Evolutionary conservation across 2,888 invertebrate species (phyloP), one percentile per base, ranked within the genome.

Genomic region (Orthonevra nobilis): DNA sequence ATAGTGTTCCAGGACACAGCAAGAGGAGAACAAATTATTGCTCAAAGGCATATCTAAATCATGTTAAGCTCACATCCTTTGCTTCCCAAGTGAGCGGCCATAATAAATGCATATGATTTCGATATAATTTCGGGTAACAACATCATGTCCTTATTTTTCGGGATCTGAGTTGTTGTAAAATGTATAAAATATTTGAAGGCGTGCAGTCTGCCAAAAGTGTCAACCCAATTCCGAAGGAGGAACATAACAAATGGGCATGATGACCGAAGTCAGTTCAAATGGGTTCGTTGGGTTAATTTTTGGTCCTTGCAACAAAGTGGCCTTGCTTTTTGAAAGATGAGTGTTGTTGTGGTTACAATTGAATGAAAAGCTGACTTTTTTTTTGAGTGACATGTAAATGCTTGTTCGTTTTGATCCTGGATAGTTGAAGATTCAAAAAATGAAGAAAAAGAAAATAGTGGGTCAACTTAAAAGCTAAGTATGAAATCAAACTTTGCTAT

Each of bases 191-290:
- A 38, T 23, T 4, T 23, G 23, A 23, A 54, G 60, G 77, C 77
- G 10, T 15, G 23, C 10, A 69, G 72, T 72, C 72, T 77, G 77
- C 77, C 77, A 77, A 64, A 54, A 77, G 72, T 77, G 72, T 77
- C 77, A 77, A 72, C 77, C 77, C 60, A 77, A 77, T 77, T 77
- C 66, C 23, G 6, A 19, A 15, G 26, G 28, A 26, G 5, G 46
- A 15, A 60, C 64, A 60, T 70, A 60, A 36, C 28, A 52, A 74
- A 66, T 23, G 38, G 26, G 75, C 30, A 70, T 58, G 63, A 58
- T 64, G 75, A 58, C 44, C 38, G 40, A 5, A 46, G 44, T 48
- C 48, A 15, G n/a, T n/a, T n/a, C n/a, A n/a, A n/a, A n/a, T n/a
- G n/a, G n/a, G n/a, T n/a, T n/a, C n/a, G n/a, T n/a, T n/a, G n/a